Conservation (phyloP, 1,140 invertebrate genomes). For the Coenobita brevimanus region DNA sequence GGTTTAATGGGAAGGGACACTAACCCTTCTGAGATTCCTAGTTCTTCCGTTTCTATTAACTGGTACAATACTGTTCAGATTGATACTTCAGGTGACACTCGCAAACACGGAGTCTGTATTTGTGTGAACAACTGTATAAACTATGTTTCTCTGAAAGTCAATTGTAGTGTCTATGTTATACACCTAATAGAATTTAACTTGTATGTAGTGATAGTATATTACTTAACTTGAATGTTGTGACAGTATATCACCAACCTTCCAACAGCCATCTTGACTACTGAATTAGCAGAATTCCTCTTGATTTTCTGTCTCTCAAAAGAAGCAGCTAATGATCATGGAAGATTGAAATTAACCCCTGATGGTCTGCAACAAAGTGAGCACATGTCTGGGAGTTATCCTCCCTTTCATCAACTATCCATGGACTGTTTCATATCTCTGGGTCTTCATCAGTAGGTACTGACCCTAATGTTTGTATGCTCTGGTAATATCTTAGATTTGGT, state of each 20-base stretch:
- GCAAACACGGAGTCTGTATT: background rate
- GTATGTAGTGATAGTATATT: no score
- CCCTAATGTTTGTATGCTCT: background rate
- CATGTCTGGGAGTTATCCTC: background rate
- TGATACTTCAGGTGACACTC: background rate
- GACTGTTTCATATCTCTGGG: background rate
- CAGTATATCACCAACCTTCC: background rate
- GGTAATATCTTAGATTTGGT: constrained; percentile 24
- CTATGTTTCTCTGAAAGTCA: background rate
- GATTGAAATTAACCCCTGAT: background rate
- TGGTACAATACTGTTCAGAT: background rate
- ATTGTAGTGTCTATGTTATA: background rate
- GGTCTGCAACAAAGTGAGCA: background rate
- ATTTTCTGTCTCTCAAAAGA: constrained; percentile 11
- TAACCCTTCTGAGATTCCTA: background rate
- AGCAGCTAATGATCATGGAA: background rate
- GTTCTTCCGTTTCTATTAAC: constrained; percentile 9
- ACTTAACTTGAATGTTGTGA: no score
- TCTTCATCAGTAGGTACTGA: background rate
- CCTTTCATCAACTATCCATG: background rate
- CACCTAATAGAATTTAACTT: constrained; percentile 1
- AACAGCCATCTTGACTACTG: background rate
- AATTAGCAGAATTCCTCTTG: background rate
- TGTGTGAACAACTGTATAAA: background rate
- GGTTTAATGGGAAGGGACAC: no score